These are phyloP conservation scores for Elysia crispata DNA, from an alignment of 2,888 invertebrate genomes.

Conservation along the genomic window DNA sequence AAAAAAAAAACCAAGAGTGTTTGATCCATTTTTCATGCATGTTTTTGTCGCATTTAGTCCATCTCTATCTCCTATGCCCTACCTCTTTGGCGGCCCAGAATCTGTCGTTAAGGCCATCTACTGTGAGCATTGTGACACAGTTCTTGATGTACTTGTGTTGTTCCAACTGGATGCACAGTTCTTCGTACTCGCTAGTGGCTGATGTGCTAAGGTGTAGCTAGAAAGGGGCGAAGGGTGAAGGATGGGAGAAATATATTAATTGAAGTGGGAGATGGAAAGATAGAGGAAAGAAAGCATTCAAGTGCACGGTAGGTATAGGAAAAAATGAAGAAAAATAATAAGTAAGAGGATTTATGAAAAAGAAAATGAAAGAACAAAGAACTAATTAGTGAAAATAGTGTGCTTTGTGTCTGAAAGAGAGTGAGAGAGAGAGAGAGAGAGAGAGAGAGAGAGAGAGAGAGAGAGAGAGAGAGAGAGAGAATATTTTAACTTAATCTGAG, in stretches of 20 bases:
- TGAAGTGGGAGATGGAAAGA: background rate
- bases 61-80: no score
- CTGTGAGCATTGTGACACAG: slow-evolving; percentile 23
- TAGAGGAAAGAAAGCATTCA: background rate
- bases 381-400: no score
- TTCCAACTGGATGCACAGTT: slow-evolving; percentile 31
- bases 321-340: background rate
- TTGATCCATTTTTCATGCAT: no score
- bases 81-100: slow-evolving; percentile 37
- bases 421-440: slow-evolving; percentile 14
- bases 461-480: background rate
- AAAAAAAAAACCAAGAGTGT: no score
- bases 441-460: background rate
- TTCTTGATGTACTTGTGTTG: background rate
- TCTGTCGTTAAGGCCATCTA: slow-evolving; percentile 12
- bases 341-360: background rate
- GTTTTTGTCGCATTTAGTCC: no score
- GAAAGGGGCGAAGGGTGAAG: background rate
- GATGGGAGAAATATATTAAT: background rate
- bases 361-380: background rate
- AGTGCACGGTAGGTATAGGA: no score
- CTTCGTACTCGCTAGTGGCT: slow-evolving; percentile 9
- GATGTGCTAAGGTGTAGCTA: slow-evolving; percentile 22
- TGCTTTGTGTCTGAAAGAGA: background rate
- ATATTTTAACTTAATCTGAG: no score